A percentile compares a stretch with the other conserved stretches of the same genome.
Conservation (phyloP, 2,888 invertebrate species). For the Watsonalla binaria region DNA sequence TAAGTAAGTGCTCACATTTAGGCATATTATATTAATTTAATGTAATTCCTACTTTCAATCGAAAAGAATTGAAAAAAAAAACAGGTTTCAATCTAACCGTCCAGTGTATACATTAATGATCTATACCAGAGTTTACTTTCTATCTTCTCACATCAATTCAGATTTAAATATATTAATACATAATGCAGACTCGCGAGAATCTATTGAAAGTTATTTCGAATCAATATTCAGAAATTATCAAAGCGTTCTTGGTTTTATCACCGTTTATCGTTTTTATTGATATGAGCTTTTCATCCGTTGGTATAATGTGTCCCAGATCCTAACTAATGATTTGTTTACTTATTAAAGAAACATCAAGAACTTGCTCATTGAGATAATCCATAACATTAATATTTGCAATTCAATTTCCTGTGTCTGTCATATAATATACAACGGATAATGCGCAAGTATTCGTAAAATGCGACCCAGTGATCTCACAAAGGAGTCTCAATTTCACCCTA, state of each 20-base stretch:
- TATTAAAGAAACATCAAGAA: too few species aligned
- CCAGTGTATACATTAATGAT: background rate
- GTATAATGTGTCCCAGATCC: background rate
- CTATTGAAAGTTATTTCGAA: background rate
- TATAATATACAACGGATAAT: too few species aligned
- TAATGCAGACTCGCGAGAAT: background rate
- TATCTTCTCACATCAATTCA: background rate
- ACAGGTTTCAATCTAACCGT: background rate
- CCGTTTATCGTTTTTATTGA: too few species aligned
- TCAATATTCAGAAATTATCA: background rate
- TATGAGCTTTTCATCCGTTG: background rate
- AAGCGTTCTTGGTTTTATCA: background rate
- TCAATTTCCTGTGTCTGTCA: too few species aligned
- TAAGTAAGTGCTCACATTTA: too few species aligned
- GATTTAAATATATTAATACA: background rate
- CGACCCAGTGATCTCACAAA: constrained; percentile 24
- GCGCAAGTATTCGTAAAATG: background rate
- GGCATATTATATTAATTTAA: too few species aligned
- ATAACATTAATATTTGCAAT: too few species aligned
- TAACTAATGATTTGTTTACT: background rate
- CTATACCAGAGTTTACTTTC: background rate
- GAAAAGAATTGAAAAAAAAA: background rate
- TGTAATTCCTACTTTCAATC: too few species aligned
- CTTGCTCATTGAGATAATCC: too few species aligned
- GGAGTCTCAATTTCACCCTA: constrained; percentile 46